phyloP scores from a whole-genome alignment of 2,113 vertebrate species.

The Epinephelus fuscoguttatus region DNA sequence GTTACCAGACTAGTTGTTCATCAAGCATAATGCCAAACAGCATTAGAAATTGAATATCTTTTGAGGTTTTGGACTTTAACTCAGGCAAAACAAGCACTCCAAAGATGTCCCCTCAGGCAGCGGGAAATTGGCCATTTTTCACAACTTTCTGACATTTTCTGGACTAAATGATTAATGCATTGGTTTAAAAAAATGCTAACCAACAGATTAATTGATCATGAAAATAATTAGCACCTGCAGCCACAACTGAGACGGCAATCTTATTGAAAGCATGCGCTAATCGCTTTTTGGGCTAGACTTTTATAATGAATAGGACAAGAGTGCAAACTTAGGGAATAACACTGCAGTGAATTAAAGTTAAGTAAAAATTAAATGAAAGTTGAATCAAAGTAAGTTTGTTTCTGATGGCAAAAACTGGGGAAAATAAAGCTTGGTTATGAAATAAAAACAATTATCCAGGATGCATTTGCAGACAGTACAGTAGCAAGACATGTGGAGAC shows the following conservation, averaged over 20 bases:
- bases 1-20: too few relatives aligned
- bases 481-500: neutral
- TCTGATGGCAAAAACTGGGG: conserved; percentile 7
- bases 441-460: conserved; percentile 1
- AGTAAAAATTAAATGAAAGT: neutral
- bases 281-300: neutral
- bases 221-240: conserved; percentile 33
- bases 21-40: too few relatives aligned
- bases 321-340: neutral
- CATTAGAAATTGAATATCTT: too few relatives aligned
- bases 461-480: neutral
- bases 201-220: conserved; percentile 39
- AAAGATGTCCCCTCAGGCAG: too few relatives aligned
- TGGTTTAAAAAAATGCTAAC: conserved; percentile 20
- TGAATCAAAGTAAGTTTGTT: neutral
- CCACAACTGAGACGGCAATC: neutral
- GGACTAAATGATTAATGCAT: conserved; percentile 11
- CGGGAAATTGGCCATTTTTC: too few relatives aligned
- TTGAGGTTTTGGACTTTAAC: too few relatives aligned
- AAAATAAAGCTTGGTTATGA: conserved; percentile 3
- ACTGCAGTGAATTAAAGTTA: conserved; percentile 1
- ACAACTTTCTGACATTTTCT: neutral
- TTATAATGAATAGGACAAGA: neutral
- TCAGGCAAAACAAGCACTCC: too few relatives aligned
- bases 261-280: neutral